Conservation (phyloP, 2,113 vertebrate genomes). For the Oxyura jamaicensis region DNA sequence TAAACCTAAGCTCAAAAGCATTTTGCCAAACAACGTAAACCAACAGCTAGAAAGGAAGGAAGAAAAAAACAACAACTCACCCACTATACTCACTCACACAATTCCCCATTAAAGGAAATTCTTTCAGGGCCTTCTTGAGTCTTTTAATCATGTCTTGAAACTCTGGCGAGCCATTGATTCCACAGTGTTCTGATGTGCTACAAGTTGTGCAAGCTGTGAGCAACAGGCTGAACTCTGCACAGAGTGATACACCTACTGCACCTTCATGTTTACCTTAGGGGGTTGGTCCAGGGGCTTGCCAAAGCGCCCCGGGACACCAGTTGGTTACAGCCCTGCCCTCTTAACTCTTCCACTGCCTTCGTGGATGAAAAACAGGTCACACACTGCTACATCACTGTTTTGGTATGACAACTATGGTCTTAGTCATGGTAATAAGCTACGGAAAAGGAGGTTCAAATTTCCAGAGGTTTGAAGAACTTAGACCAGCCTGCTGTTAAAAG, state of each 20-base stretch:
- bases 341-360: conserved; percentile 67
- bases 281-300: conserved; percentile 70
- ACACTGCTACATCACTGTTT: conserved; percentile 6
- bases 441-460: background rate
- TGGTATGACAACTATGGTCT: conserved; percentile 35
- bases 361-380: background rate
- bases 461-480: background rate
- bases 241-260: conserved; percentile 75
- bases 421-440: background rate
- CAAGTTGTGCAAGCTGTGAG: conserved; percentile 68
- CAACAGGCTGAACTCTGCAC: conserved; percentile 66
- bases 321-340: conserved; percentile 41
- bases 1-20: conserved; percentile 39
- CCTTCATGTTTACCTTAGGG: conserved; percentile 77
- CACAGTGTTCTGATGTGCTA: conserved; percentile 68
- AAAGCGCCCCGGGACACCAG: conserved; percentile 47
- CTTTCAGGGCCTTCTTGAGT: conserved; percentile 75
- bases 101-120: conserved; percentile 87
- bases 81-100: conserved; percentile 91
- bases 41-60: conserved; percentile 47
- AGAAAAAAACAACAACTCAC: conserved; percentile 81
- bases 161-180: conserved; percentile 71
- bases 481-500: background rate
- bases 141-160: conserved; percentile 80
- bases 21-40: conserved; percentile 56